Percentiles rank a stretch among this genome's conserved stretches.
Conservation (phyloP, 2,113 vertebrate genomes). For the Cololabis saira region DNA sequence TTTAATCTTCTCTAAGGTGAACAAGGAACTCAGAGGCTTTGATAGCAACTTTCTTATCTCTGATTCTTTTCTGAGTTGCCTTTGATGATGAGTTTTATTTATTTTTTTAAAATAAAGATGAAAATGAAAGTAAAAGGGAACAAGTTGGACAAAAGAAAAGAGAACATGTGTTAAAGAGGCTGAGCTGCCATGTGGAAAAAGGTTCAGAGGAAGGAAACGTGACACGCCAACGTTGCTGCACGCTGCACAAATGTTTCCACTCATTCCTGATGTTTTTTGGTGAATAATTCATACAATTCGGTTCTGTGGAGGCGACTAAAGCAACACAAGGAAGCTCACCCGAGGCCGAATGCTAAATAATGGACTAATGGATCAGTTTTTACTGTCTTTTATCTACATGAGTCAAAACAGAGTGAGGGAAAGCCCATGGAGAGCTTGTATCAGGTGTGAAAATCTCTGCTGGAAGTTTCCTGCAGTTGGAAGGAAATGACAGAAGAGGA, state of each 20-base stretch:
- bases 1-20: conserved; percentile 68
- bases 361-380: conserved; percentile 29
- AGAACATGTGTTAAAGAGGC: conserved; percentile 20
- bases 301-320: conserved; percentile 19
- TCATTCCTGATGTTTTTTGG: conserved; percentile 32
- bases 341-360: conserved; percentile 27
- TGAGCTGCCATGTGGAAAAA: background rate
- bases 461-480: conserved; percentile 14
- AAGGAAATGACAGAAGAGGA: conserved; percentile 28
- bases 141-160: conserved; percentile 3
- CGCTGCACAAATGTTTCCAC: conserved; percentile 15
- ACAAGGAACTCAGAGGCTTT: conserved; percentile 58
- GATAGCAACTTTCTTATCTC: conserved; percentile 63
- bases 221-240: conserved; percentile 12
- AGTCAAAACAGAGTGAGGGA: conserved; percentile 29
- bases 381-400: conserved; percentile 3
- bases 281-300: conserved; percentile 56
- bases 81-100: conserved; percentile 32
- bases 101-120: conserved; percentile 1
- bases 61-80: conserved; percentile 43
- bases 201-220: conserved; percentile 29
- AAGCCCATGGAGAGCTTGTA: conserved; percentile 1
- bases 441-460: conserved; percentile 29
- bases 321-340: conserved; percentile 24
- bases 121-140: conserved; percentile 18